phyloP scores from a whole-genome alignment of 2,888 invertebrate species.

The Drosophila colorata region DNA sequence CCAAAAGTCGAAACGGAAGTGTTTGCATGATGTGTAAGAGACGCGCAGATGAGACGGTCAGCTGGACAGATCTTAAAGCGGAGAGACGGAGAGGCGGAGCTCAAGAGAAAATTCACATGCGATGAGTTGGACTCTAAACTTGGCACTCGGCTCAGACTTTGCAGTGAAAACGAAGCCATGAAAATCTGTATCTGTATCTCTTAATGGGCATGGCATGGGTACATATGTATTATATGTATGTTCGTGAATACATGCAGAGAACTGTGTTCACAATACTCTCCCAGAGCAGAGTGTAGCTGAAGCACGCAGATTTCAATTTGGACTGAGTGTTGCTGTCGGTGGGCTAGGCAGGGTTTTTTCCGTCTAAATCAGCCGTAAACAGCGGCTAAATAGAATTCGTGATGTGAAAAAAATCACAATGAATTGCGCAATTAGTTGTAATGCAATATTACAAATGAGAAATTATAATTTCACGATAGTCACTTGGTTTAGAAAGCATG shows the following conservation, averaged over 20 bases:
- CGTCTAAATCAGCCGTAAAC: too few relatives aligned
- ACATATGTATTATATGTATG: too few relatives aligned
- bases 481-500: not conserved
- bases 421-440: not conserved
- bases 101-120: conserved; percentile 53
- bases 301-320: too few relatives aligned
- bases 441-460: not conserved
- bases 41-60: conserved; percentile 2
- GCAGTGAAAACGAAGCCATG: conserved; percentile 12
- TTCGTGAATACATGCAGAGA: not conserved
- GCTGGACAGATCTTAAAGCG: not conserved
- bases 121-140: conserved; percentile 50
- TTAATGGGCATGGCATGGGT: too few relatives aligned
- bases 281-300: too few relatives aligned
- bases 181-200: conserved; percentile 11
- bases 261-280: too few relatives aligned
- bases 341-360: too few relatives aligned
- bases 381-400: too few relatives aligned
- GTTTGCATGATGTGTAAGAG: conserved; percentile 77
- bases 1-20: conserved; percentile 68
- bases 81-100: conserved; percentile 7
- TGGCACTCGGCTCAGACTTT: conserved; percentile 29
- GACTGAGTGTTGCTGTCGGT: too few relatives aligned
- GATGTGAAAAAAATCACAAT: too few relatives aligned
- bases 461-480: not conserved